These are phyloP conservation scores for Drosophila sp. DNA, from an alignment of 1,140 invertebrate species.

Conservation along the genomic window DNA sequence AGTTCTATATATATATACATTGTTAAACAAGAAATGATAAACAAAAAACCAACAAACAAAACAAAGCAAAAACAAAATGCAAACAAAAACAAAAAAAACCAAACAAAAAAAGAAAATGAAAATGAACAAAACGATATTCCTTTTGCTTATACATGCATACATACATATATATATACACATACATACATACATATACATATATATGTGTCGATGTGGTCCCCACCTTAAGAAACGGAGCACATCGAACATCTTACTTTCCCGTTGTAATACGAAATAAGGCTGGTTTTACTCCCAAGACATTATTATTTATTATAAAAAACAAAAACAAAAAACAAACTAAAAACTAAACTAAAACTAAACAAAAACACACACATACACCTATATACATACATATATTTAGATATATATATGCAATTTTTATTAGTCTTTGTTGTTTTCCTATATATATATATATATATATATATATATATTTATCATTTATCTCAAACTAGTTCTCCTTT, in stretches of 20 bases:
- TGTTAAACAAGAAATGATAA: slow-evolving; percentile 39
- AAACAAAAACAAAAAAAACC: slow-evolving; percentile 26
- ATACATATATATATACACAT: slow-evolving; percentile 26
- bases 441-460: no score
- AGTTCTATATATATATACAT: slow-evolving; percentile 52
- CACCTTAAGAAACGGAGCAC: slow-evolving; percentile 17
- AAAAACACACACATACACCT: slow-evolving; percentile 4
- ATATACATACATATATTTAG: slow-evolving; percentile 2
- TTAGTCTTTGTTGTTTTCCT: slow-evolving; percentile 10
- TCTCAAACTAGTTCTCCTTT: slow-evolving; percentile 1
- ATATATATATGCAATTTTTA: slow-evolving; percentile 10
- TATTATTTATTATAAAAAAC: slow-evolving; percentile 63
- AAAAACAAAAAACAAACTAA: neutral
- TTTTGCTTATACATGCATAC: slow-evolving; percentile 68
- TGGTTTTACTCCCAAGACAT: slow-evolving; percentile 83
- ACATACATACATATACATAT: slow-evolving; percentile 46
- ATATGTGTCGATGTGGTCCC: slow-evolving; percentile 18
- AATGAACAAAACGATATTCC: slow-evolving; percentile 70
- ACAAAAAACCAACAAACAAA: slow-evolving; percentile 28
- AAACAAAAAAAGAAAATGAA: slow-evolving; percentile 26
- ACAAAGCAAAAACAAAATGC: slow-evolving; percentile 14
- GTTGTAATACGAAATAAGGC: slow-evolving; percentile 83
- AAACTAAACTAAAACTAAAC: slow-evolving; percentile 4
- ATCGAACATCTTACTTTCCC: slow-evolving; percentile 75
- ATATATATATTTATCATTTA: no score